Evolutionary conservation across 2,888 invertebrate species (phyloP).

Genomic region (Stenotaenia linearis): DNA sequence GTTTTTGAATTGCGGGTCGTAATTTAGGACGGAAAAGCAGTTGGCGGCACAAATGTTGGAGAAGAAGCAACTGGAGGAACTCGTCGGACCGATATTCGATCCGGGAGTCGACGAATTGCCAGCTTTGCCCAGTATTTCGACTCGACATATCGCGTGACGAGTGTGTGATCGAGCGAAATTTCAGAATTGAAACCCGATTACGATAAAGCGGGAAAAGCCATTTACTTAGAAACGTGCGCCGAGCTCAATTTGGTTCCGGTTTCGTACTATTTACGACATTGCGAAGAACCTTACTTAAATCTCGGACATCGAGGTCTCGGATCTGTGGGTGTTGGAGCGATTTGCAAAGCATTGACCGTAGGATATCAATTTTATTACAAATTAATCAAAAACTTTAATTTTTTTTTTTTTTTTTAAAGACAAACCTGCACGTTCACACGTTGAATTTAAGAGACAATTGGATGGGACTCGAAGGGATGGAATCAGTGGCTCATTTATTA

Average conservation of each 20-base stretch:
- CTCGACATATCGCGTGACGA: too few species aligned
- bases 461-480: neutral
- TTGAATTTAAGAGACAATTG: neutral
- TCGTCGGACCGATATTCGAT: neutral
- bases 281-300: neutral
- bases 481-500: neutral
- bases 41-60: neutral
- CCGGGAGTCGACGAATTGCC: neutral
- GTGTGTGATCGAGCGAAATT: too few species aligned
- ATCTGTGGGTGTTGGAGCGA: neutral
- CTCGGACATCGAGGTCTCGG: neutral
- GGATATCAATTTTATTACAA: neutral
- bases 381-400: too few species aligned
- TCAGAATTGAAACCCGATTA: neutral
- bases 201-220: neutral
- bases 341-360: slow-evolving; percentile 8
- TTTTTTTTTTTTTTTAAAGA: neutral
- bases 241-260: neutral
- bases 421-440: neutral
- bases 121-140: neutral
- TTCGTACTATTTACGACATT: slow-evolving; percentile 1
- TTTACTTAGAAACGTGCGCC: neutral
- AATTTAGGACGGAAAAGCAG: neutral
- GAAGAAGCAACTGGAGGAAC: neutral
- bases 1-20: neutral